Conservation (phyloP, 1,140 invertebrate species). For the Bombyx mori region ASM3026992v2 NC_085111.1:13975501-13976000, state of each 20-base stretch:
- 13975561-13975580: neutral
- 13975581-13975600: constrained; percentile 1
- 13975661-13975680: neutral
- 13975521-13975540: neutral
- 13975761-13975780: too few relatives aligned
- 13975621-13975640: too few relatives aligned
- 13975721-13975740: too few relatives aligned
- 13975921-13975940: constrained; percentile 8
- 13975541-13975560: constrained; percentile 4
- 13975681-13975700: constrained; percentile 3
- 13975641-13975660: too few relatives aligned
- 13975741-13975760: too few relatives aligned
- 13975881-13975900: constrained; percentile 18
- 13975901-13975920: constrained; percentile 14
- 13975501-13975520: too few relatives aligned
- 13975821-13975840: constrained; percentile 12
- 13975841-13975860: constrained; percentile 20
- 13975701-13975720: too few relatives aligned
- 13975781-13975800: neutral
- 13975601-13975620: neutral
- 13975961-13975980: too few relatives aligned
- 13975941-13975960: constrained; percentile 8
- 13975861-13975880: constrained; percentile 21
- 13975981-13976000: neutral
- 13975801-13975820: constrained; percentile 18